These are phyloP conservation scores for Lissonota sp. DNA, from an alignment of 2,888 invertebrate genomes.

Conservation along the genomic window DNA sequence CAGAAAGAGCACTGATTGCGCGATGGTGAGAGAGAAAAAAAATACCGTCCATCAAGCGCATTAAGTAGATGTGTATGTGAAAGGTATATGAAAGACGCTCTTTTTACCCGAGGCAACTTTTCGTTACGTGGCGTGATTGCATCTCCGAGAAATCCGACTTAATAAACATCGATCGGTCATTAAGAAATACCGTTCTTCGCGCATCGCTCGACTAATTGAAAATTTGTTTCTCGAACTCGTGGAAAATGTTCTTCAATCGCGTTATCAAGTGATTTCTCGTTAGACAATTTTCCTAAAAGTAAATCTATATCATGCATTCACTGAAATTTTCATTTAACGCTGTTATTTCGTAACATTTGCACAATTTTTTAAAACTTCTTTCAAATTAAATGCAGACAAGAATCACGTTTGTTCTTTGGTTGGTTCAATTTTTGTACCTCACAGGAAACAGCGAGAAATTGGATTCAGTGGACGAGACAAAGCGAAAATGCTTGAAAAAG, in stretches of 20 bases:
- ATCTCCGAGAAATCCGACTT: slow-evolving; percentile 13
- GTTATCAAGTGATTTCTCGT: background rate
- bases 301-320: no score
- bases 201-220: background rate
- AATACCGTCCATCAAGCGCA: slow-evolving; percentile 34
- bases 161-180: slow-evolving; percentile 47
- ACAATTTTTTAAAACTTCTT: background rate
- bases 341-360: background rate
- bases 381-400: no score
- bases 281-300: background rate
- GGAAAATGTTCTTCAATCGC: background rate
- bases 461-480: slow-evolving; percentile 7
- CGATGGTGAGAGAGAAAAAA: slow-evolving; percentile 21
- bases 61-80: slow-evolving; percentile 18
- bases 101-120: slow-evolving; percentile 26
- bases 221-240: slow-evolving; percentile 2
- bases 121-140: slow-evolving; percentile 34
- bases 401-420: no score
- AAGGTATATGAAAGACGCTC: background rate
- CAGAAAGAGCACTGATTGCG: slow-evolving; percentile 41
- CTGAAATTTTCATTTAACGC: no score
- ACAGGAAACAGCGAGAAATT: background rate
- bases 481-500: slow-evolving; percentile 11
- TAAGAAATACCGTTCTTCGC: background rate
- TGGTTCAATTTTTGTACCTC: no score